Evolutionary conservation across 2,113 vertebrate species (phyloP).

Genomic region (Reinhardtius hippoglossoides): DNA sequence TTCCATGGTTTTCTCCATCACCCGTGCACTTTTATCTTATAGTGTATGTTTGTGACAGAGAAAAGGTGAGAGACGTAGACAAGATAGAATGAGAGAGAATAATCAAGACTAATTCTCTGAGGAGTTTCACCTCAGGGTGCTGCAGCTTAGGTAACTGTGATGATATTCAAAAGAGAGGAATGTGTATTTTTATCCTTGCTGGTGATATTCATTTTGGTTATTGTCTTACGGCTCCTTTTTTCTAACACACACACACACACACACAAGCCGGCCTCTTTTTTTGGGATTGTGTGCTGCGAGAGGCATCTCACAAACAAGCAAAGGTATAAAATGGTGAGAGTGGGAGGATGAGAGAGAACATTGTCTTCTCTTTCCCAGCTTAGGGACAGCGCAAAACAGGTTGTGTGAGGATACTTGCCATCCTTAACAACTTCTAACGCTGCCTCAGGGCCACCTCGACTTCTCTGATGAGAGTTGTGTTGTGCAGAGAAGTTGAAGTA

Average conservation of each 20-base stretch:
- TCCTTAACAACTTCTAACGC: constrained; percentile 69
- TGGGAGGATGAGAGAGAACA: constrained; percentile 80
- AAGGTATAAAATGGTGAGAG: constrained; percentile 72
- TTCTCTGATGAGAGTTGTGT: constrained; percentile 51
- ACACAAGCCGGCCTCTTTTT: constrained; percentile 48
- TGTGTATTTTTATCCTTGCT: constrained; percentile 65
- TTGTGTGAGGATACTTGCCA: constrained; percentile 75
- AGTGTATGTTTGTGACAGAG: not conserved
- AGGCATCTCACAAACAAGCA: constrained; percentile 70
- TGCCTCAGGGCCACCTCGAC: constrained; percentile 65
- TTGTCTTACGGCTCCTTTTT: constrained; percentile 54
- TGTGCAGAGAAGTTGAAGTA: constrained; percentile 41
- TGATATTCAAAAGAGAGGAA: constrained; percentile 56
- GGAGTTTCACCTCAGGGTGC: constrained; percentile 53
- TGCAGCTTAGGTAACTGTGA: constrained; percentile 40
- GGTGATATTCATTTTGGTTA: constrained; percentile 65
- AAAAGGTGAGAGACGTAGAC: constrained; percentile 2
- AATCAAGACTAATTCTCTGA: constrained; percentile 53
- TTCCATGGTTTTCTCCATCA: not conserved
- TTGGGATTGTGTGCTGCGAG: constrained; percentile 51
- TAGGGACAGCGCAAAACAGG: constrained; percentile 74
- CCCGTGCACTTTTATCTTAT: not conserved
- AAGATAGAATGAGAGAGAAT: constrained; percentile 14
- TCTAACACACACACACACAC: constrained; percentile 38
- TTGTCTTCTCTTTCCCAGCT: constrained; percentile 74